Conservation (phyloP, 2,797 vertebrate genomes). For the Gymnoscopelus microlampas region DNA sequence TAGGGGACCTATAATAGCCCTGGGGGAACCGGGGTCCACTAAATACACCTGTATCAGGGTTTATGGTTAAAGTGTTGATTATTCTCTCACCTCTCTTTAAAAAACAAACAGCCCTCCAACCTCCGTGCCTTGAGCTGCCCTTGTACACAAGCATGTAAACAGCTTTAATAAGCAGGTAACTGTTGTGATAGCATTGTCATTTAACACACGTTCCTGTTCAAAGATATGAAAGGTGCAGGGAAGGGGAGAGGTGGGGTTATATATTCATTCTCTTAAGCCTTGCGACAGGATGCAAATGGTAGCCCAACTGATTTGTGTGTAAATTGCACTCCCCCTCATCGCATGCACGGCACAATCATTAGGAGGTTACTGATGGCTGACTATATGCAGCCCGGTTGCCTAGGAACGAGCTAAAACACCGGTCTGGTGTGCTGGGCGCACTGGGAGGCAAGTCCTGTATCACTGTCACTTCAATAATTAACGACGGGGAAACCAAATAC, state of each 20-base stretch:
- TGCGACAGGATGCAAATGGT: constrained; percentile 72
- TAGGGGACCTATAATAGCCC: too few species aligned
- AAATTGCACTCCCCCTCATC: constrained; percentile 79
- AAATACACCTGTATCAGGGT: too few species aligned
- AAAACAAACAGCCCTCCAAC: constrained; percentile 25
- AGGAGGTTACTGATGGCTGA: constrained; percentile 85
- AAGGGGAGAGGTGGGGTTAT: constrained; percentile 38
- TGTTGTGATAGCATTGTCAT: constrained; percentile 54
- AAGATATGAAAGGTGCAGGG: constrained; percentile 54
- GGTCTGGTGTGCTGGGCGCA: constrained; percentile 77
- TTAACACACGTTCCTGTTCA: constrained; percentile 50
- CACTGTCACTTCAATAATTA: constrained; percentile 86
- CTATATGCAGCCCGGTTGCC: constrained; percentile 83
- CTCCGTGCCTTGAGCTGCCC: constrained; percentile 24
- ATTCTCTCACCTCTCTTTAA: constrained; percentile 14
- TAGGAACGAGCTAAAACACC: constrained; percentile 83
- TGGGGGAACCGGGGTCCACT: too few species aligned
- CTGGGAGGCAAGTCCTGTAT: constrained; percentile 83
- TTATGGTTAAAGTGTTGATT: constrained; percentile 17
- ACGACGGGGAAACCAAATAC: constrained; percentile 84
- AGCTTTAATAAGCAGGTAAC: constrained; percentile 29
- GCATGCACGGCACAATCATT: constrained; percentile 79
- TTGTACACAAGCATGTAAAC: constrained; percentile 32
- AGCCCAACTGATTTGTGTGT: constrained; percentile 78
- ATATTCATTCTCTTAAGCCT: constrained; percentile 67